Conservation (phyloP, 2,888 invertebrate species). For the Ganaspis brasiliensis region DNA sequence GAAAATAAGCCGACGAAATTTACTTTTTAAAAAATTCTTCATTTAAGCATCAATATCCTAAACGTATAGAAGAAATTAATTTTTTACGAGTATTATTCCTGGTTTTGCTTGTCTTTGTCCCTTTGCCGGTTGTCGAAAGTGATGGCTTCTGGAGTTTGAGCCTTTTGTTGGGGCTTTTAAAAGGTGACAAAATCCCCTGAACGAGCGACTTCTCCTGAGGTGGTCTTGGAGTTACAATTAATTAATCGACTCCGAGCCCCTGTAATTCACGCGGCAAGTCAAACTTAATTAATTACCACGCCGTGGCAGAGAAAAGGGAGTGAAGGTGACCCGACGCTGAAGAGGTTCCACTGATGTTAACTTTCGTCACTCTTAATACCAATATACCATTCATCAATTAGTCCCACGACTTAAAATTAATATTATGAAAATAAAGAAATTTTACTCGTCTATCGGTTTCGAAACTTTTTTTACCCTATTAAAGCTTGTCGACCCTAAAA, state of each 20-base stretch:
- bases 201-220: slow-evolving; percentile 4
- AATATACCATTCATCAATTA: slow-evolving; percentile 18
- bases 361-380: slow-evolving; percentile 28
- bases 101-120: no score
- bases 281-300: slow-evolving; percentile 78
- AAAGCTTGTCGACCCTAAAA: background rate
- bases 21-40: no score
- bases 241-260: slow-evolving; percentile 76
- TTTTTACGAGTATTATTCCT: no score
- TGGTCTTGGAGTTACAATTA: slow-evolving; percentile 72
- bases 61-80: no score
- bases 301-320: slow-evolving; percentile 47
- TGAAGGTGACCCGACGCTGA: slow-evolving; percentile 9
- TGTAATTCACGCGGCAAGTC: slow-evolving; percentile 78
- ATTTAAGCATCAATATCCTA: no score
- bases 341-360: slow-evolving; percentile 23
- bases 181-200: slow-evolving; percentile 36
- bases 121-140: no score
- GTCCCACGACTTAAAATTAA: background rate
- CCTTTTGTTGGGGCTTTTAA: slow-evolving; percentile 29
- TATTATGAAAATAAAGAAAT: background rate
- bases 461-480: background rate
- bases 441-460: background rate
- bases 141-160: background rate
- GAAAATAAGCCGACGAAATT: no score